These are phyloP conservation scores for Paedocypris micromegethes DNA, from an alignment of 2,797 vertebrate species.

Conservation along the genomic window DNA sequence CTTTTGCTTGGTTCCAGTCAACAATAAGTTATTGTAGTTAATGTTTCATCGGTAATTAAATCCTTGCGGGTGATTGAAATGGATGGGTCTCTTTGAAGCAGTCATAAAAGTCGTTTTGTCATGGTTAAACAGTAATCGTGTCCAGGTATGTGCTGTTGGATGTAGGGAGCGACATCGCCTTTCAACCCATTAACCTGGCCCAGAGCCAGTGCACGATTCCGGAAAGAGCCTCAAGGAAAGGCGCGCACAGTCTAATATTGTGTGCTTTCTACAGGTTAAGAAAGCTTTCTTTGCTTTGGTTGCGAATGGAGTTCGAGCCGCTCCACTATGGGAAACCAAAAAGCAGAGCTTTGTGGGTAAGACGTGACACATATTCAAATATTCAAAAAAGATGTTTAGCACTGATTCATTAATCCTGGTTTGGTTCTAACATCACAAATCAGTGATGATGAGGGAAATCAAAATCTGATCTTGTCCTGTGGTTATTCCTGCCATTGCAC, in stretches of 20 bases:
- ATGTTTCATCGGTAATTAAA: constrained; percentile 51
- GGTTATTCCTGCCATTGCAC: too few species aligned
- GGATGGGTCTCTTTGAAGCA: constrained; percentile 40
- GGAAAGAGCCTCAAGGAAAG: background rate
- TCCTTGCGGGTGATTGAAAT: constrained; percentile 18
- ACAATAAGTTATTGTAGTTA: constrained; percentile 42
- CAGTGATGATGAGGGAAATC: too few species aligned
- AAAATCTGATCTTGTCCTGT: too few species aligned
- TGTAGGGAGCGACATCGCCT: constrained; percentile 52
- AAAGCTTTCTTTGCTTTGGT: constrained; percentile 98
- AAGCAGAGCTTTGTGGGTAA: constrained; percentile 98
- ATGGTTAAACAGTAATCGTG: constrained; percentile 65
- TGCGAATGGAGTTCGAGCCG: constrained; percentile 92
- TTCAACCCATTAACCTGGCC: constrained; percentile 14
- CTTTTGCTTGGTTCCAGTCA: constrained; percentile 7
- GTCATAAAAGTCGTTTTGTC: constrained; percentile 46
- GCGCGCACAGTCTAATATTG: background rate
- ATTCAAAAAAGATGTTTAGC: too few species aligned
- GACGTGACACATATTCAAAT: constrained; percentile 43
- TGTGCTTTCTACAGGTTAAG: constrained; percentile 77
- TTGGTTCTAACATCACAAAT: too few species aligned
- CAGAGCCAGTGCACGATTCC: background rate
- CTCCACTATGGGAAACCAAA: constrained; percentile 95
- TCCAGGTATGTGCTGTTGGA: constrained; percentile 38
- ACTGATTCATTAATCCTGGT: too few species aligned